phyloP scores from a whole-genome alignment of 2,113 vertebrate species.

The Numenius arquata region DNA sequence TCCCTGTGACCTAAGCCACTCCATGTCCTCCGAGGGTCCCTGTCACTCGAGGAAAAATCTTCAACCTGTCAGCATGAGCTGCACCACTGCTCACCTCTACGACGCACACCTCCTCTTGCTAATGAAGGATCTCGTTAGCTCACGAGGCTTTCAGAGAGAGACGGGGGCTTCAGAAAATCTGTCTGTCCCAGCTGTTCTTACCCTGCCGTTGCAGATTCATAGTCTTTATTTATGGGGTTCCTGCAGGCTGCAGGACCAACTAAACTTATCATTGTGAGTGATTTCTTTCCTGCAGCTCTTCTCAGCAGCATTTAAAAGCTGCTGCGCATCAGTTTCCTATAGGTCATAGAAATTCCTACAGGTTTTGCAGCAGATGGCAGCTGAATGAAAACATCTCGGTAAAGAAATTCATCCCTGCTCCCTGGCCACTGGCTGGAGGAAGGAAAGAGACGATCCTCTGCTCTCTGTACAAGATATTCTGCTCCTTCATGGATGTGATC shows the following conservation, averaged over 20 bases:
- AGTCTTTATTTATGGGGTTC: neutral
- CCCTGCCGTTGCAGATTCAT: neutral
- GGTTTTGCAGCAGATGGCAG: constrained; percentile 51
- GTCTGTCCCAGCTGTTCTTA: neutral
- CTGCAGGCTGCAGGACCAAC: neutral
- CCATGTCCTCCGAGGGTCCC: neutral
- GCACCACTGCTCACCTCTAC: neutral
- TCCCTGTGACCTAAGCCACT: neutral
- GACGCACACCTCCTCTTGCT: neutral
- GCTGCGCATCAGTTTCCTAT: neutral
- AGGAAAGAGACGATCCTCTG: neutral
- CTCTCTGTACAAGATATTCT: neutral
- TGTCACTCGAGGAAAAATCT: neutral
- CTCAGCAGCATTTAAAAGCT: constrained; percentile 13
- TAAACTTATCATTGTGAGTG: constrained; percentile 27
- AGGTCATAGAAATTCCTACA: constrained; percentile 44
- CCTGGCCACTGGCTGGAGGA: neutral
- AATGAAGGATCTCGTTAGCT: neutral
- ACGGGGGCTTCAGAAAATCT: neutral
- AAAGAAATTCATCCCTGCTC: constrained; percentile 14
- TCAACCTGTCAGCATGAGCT: neutral
- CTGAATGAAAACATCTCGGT: neutral
- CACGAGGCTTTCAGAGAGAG: neutral
- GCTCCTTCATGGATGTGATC: neutral
- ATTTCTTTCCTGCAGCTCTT: constrained; percentile 43